These are phyloP conservation scores for Ennomos fuscantarius DNA, from an alignment of 2,888 invertebrate genomes.

Conservation along the genomic window DNA sequence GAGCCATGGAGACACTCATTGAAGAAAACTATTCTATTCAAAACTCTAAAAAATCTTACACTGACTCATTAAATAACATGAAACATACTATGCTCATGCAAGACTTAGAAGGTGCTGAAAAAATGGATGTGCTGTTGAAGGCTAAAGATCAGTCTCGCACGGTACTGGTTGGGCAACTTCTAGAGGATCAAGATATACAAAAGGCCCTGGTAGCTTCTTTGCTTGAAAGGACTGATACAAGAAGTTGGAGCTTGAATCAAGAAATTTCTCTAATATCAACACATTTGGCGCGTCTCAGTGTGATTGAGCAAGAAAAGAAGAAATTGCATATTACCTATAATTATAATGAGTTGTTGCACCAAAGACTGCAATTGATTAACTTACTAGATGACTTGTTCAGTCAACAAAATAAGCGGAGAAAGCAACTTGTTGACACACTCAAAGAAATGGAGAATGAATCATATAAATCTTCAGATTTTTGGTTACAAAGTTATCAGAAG, in stretches of 20 bases:
- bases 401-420: constrained; percentile 88
- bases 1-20: constrained; percentile 89
- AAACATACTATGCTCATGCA: constrained; percentile 84
- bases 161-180: constrained; percentile 85
- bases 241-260: constrained; percentile 90
- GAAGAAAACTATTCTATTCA: constrained; percentile 87
- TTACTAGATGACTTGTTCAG: constrained; percentile 88
- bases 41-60: constrained; percentile 86
- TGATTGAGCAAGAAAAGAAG: constrained; percentile 89
- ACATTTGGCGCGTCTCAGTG: constrained; percentile 89
- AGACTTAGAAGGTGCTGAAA: constrained; percentile 86
- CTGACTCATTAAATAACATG: constrained; percentile 87
- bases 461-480: constrained; percentile 85
- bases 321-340: constrained; percentile 88
- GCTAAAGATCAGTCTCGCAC: constrained; percentile 87
- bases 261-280: constrained; percentile 90
- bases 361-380: constrained; percentile 87
- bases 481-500: constrained; percentile 93
- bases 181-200: constrained; percentile 89
- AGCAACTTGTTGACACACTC: constrained; percentile 88
- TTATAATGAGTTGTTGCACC: constrained; percentile 89
- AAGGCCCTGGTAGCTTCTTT: constrained; percentile 89
- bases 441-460: constrained; percentile 88
- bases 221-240: constrained; percentile 89
- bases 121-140: constrained; percentile 85